Evolutionary conservation across 2,888 invertebrate species (phyloP).

Genomic region (Drosophila rellima): DNA sequence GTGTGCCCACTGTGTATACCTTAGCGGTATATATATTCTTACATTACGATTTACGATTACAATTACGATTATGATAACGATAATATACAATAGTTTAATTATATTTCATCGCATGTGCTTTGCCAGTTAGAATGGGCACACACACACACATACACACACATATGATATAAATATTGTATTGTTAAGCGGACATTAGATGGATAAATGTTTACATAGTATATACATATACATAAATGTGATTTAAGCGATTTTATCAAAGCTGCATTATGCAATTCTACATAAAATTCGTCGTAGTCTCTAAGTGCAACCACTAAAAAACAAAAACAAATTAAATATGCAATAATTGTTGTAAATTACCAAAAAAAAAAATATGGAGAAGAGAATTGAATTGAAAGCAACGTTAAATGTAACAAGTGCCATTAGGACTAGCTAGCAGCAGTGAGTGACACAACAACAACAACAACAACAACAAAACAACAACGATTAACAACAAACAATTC

Average conservation of each 20-base stretch:
- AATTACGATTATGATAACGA: constrained; percentile 38
- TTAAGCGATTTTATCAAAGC: constrained; percentile 84
- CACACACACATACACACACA: constrained; percentile 40
- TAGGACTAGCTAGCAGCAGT: constrained; percentile 73
- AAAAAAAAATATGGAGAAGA: constrained; percentile 45
- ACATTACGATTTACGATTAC: constrained; percentile 43
- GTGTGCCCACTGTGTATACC: constrained; percentile 53
- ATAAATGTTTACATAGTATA: constrained; percentile 74
- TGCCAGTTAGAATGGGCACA: constrained; percentile 22
- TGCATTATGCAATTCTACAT: constrained; percentile 81
- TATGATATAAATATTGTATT: constrained; percentile 64
- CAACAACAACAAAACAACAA: constrained; percentile 23
- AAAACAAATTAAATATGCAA: constrained; percentile 62
- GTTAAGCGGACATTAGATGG: constrained; percentile 61
- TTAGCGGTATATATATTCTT: constrained; percentile 43
- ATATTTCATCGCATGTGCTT: constrained; percentile 40
- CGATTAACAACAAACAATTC: constrained; percentile 19
- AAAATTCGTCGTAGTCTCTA: constrained; percentile 78
- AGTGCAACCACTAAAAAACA: constrained; percentile 58
- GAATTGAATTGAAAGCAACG: constrained; percentile 20
- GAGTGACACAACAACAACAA: constrained; percentile 54
- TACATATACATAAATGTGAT: constrained; percentile 81
- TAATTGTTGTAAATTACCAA: constrained; percentile 81
- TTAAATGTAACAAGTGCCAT: constrained; percentile 76
- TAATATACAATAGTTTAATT: constrained; percentile 47